These are phyloP conservation scores for Drosophila melanica DNA, from an alignment of 1,140 invertebrate species.

Conservation along the genomic window DNA sequence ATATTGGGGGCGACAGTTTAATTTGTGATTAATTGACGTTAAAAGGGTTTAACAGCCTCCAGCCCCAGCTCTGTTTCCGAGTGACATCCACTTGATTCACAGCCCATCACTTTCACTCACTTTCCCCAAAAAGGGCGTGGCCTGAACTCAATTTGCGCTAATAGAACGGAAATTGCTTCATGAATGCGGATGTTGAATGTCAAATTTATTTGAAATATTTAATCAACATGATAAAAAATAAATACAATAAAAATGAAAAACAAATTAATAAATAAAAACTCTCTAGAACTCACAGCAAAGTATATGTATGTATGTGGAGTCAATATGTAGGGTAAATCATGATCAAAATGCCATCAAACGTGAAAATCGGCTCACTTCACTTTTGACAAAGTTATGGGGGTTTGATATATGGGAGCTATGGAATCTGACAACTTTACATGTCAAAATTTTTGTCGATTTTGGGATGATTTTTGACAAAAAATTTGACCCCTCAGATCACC, in stretches of 20 bases:
- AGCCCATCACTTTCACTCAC: slow-evolving; percentile 67
- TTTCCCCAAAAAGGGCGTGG: slow-evolving; percentile 33
- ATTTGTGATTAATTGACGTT: slow-evolving; percentile 83
- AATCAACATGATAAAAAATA: slow-evolving; percentile 27
- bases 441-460: too few species aligned
- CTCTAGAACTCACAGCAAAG: not conserved
- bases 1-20: slow-evolving; percentile 63
- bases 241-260: not conserved
- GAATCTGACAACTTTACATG: too few species aligned
- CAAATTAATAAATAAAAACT: slow-evolving; percentile 20
- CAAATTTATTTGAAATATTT: slow-evolving; percentile 66
- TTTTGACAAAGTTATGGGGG: too few species aligned
- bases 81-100: slow-evolving; percentile 52
- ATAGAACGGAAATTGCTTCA: slow-evolving; percentile 74
- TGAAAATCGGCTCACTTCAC: too few species aligned
- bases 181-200: slow-evolving; percentile 71
- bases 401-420: too few species aligned
- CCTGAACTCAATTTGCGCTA: slow-evolving; percentile 63
- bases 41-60: slow-evolving; percentile 73
- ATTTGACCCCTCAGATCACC: too few species aligned
- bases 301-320: too few species aligned
- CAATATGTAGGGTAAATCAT: too few species aligned
- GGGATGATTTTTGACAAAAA: too few species aligned
- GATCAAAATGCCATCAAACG: too few species aligned
- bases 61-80: not conserved